Evolutionary conservation across 2,888 invertebrate species (phyloP), one percentile per base, ranked within the genome.

Genomic region (Callinectes sapidus): DNA sequence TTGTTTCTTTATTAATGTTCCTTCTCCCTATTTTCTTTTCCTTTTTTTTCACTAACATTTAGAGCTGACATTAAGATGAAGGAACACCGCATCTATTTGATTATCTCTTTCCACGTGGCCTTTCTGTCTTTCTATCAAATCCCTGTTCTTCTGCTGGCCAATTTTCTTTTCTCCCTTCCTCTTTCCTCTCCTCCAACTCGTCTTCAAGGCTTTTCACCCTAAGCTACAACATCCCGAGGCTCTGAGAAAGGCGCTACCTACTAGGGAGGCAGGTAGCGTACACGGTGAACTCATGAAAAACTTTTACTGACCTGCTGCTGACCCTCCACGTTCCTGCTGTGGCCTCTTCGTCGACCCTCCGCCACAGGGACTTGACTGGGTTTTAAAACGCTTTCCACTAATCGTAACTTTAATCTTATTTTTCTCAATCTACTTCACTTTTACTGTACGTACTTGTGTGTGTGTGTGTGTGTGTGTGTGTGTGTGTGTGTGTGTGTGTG

Each of bases 271-370:
- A 81, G 35, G 81, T 35, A 35, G 81, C 81, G 81, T 81, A 81
- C 81, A 81, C 81, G 32, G 81, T 14, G 81, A 81, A 81, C 81
- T 81, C 81, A 81, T 81, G 81, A 81, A 81, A 81, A 81, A 81
- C 16, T 35, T 81, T 81, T 81, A 81, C 35, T 81, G 81, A 35
- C 81, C 35, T n/a, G 81, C 35, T 6, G 81, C 81, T 81, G 35
- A 81, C 81, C 81, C 81, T 81, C 81, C 35, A 35, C 71, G 23
- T 28, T 71, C 71, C 81, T n/a, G 81, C 81, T 28, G 3, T 16
- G 81, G 16, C 81, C 81, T 81, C 81, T 81, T 35, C 81, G 32
- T 35, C 81, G 1, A 81, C 81, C 81, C 35, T 35, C n/a, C 32
- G 18, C 81, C 81, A 16, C 23, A 81, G 16, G 35, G 18, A 35